Percentiles rank a stretch among this genome's conserved stretches.
Evolutionary conservation across 2,797 vertebrate genomes (phyloP).

Genomic region (Sitta carolinensis): DNA sequence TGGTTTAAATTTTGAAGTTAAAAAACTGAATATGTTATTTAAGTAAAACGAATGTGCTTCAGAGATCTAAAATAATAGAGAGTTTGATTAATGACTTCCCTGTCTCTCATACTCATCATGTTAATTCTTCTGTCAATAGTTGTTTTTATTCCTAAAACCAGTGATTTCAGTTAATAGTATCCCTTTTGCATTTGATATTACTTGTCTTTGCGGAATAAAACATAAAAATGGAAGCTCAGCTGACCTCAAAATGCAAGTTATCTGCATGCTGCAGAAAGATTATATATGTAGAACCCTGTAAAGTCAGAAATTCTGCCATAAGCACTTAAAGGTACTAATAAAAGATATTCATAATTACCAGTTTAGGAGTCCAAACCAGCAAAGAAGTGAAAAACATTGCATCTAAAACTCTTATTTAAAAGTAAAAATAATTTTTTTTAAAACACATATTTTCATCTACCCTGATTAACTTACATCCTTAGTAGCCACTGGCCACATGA

Average conservation of each 20-base stretch:
- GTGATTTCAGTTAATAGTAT: neutral
- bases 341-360: neutral
- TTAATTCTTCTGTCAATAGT: neutral
- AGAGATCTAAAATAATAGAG: neutral
- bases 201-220: neutral
- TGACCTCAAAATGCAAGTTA: neutral
- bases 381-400: neutral
- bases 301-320: neutral
- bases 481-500: neutral
- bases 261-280: neutral
- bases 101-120: neutral
- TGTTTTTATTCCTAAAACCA: neutral
- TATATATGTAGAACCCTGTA: neutral
- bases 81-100: neutral
- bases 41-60: neutral
- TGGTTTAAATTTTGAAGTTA: neutral
- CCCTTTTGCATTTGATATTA: neutral
- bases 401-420: neutral
- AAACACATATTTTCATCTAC: neutral
- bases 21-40: neutral
- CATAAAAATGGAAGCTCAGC: neutral
- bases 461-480: neutral
- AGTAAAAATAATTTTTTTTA: neutral
- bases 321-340: neutral
- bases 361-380: neutral